Evolutionary conservation across 2,888 invertebrate genomes (phyloP).

Genomic region (Stenodema calcarata): DNA sequence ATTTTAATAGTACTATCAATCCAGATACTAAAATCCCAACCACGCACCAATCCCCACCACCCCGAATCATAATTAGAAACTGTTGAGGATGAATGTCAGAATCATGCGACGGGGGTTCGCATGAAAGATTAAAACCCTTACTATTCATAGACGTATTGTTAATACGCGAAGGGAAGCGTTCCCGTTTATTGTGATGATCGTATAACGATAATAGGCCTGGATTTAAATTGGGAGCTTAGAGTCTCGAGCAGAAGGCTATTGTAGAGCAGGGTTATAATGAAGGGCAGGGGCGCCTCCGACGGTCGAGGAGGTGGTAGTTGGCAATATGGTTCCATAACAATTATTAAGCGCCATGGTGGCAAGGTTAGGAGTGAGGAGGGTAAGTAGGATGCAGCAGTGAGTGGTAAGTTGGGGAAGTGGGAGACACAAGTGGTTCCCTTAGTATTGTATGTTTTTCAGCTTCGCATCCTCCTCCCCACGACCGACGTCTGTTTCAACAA

Average conservation of each 20-base stretch:
- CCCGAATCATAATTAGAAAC: conserved; percentile 39
- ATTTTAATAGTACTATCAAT: not conserved
- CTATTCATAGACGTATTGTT: conserved; percentile 36
- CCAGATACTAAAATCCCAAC: conserved; percentile 24
- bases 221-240: conserved; percentile 49
- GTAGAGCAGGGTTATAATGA: conserved; percentile 47
- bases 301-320: not conserved
- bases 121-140: conserved; percentile 33
- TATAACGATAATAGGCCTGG: conserved; percentile 36
- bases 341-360: not conserved
- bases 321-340: conserved; percentile 31
- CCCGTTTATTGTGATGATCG: conserved; percentile 45
- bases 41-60: not conserved
- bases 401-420: not conserved
- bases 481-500: not conserved
- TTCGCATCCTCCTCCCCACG: not conserved
- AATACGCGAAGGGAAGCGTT: conserved; percentile 10
- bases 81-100: conserved; percentile 44
- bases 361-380: not conserved
- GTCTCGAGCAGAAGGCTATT: conserved; percentile 47
- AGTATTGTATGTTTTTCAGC: conserved; percentile 22
- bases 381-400: not conserved
- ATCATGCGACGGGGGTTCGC: conserved; percentile 27
- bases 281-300: not conserved
- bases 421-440: not conserved